Conservation (phyloP, 2,797 vertebrate genomes). For the Stomatorhinus walkeri region DNA sequence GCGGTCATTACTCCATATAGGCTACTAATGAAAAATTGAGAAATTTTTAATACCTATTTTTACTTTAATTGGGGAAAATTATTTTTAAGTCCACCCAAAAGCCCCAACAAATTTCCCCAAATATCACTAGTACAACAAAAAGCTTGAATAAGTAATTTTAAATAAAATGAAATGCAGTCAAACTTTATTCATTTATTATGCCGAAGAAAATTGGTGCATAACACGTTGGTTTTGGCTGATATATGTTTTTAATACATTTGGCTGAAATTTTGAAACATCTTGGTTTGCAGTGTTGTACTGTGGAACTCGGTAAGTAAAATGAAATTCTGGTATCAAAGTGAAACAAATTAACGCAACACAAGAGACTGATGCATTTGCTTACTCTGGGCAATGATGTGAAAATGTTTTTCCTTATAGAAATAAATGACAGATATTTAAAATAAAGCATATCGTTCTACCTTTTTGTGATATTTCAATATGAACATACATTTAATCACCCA, state of each 20-base stretch:
- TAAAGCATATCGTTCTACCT: background rate
- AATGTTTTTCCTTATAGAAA: constrained; percentile 13
- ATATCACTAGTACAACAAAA: background rate
- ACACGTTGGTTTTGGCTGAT: background rate
- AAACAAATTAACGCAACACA: background rate
- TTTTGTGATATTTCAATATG: background rate
- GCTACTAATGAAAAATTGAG: too few relatives aligned
- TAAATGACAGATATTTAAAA: background rate
- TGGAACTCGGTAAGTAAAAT: background rate
- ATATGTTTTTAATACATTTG: background rate
- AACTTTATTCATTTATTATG: background rate
- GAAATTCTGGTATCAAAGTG: background rate
- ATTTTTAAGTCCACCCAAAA: background rate
- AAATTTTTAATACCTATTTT: background rate
- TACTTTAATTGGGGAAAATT: background rate
- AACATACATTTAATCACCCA: background rate
- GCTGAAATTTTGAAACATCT: background rate
- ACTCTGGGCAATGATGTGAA: background rate
- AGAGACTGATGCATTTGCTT: background rate
- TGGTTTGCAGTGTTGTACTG: background rate
- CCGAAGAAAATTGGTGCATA: background rate
- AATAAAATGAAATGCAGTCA: background rate
- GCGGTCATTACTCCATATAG: background rate
- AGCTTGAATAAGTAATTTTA: background rate
- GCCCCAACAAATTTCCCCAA: background rate